These are phyloP conservation scores for Bombus soroeensis DNA, from an alignment of 1,140 invertebrate species.

Conservation along the genomic window DNA sequence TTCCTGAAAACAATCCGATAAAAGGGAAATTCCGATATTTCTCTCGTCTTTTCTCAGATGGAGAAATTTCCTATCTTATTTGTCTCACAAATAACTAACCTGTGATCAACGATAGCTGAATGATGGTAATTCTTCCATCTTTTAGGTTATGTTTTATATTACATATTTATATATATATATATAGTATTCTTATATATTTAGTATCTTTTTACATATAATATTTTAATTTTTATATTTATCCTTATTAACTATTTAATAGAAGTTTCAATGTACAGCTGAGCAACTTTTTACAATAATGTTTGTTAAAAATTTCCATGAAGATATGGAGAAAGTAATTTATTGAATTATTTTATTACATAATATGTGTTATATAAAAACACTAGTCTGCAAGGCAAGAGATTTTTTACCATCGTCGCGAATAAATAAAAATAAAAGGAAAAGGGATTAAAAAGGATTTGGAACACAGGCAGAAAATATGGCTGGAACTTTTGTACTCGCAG, in stretches of 20 bases:
- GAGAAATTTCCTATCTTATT: neutral
- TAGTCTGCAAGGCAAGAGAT: neutral
- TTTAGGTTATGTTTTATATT: neutral
- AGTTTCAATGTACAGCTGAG: too few relatives aligned
- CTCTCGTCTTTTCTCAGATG: neutral
- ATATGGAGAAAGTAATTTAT: neutral
- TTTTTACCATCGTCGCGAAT: neutral
- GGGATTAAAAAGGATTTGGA: neutral
- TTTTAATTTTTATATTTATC: too few relatives aligned
- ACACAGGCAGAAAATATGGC: neutral
- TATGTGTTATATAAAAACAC: neutral
- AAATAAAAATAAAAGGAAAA: neutral
- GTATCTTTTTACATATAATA: too few relatives aligned
- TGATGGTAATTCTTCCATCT: neutral
- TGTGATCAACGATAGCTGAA: neutral
- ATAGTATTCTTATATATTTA: too few relatives aligned
- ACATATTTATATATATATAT: neutral
- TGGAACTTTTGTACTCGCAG: neutral
- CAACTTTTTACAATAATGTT: too few relatives aligned
- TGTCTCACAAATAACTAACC: neutral
- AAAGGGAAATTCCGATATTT: neutral
- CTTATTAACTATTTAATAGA: too few relatives aligned
- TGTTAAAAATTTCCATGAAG: neutral
- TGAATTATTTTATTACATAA: neutral
- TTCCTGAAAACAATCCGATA: neutral